These are phyloP conservation scores for Slavum lentiscoides DNA, from an alignment of 2,888 invertebrate genomes.

Conservation along the genomic window DNA sequence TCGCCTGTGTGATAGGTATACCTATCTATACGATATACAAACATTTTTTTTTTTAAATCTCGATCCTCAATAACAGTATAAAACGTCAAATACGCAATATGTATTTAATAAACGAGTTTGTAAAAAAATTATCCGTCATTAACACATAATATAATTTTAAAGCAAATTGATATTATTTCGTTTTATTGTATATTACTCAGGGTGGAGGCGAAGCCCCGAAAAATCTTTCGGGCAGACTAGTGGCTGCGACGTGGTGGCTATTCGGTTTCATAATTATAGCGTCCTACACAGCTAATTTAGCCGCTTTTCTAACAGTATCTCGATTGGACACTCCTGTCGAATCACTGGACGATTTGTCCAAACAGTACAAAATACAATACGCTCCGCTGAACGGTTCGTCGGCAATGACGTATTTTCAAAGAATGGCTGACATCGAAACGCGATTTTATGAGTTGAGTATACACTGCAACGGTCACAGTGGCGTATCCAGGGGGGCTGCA, in stretches of 20 bases:
- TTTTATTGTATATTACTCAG: conserved; percentile 60
- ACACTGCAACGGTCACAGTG: too few species aligned
- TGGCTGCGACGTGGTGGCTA: conserved; percentile 98
- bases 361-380: conserved; percentile 94
- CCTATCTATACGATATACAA: too few species aligned
- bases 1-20: too few species aligned
- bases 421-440: conserved; percentile 94
- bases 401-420: conserved; percentile 90
- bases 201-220: conserved; percentile 96
- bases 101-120: too few species aligned
- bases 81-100: too few species aligned
- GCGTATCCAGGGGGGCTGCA: too few species aligned
- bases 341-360: conserved; percentile 89
- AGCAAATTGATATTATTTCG: not conserved
- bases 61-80: too few species aligned
- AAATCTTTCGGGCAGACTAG: conserved; percentile 89
- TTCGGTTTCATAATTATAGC: conserved; percentile 99
- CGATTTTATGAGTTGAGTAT: conserved; percentile 82
- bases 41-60: too few species aligned
- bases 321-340: conserved; percentile 90
- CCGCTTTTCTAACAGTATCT: conserved; percentile 94
- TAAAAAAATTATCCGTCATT: too few species aligned
- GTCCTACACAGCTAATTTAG: conserved; percentile 96
- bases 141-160: too few species aligned
- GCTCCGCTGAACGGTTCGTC: conserved; percentile 87